Base-by-base conservation (phyloP, 2,888 invertebrate genomes). In the Aelia acuminata region DNA sequence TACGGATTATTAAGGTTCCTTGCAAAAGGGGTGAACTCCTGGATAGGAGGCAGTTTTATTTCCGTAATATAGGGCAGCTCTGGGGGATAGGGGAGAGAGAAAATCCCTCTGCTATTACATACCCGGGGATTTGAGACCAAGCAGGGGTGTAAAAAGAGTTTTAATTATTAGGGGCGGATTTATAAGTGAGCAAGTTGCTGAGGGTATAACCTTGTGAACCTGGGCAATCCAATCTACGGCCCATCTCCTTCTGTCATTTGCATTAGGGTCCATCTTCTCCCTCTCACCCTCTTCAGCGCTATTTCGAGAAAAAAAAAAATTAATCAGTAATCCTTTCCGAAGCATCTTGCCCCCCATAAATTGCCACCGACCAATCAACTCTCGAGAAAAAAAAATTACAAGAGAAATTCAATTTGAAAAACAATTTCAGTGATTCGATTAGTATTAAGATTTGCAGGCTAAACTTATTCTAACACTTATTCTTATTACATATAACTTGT, bases 201-300 rank as follows among this genome's bases (percentile, higher is more conserved):
- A 70, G 5, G 63, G 35, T 70, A 70, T 70, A 70, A 70, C 20
- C 31, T 35, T 31, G 31, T 31, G 20, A 18, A 7, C 18, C 10
- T 35, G 63, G 63, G 31, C 63, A 70, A 70, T 70, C 63, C 35
- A 70, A 70, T 70, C 63, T 35, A 3, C 18, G 18, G 31, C 0
- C 20, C 63, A 70, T 70, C 63, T 70, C 63, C 63, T 70, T 70
- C 63, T 70, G 63, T 70, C 63, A 70, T 70, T 70, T 70, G 63
- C 63, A 70, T 70, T 70, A 70, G 63, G 35, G 63, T 70, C 63
- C 63, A 35, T 70, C 63, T 70, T 70, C 63, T 70, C 63, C 18
- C 35, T 8, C 5, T 18, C 10, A 26, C 26, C 3, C 1, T 35
- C 31, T 35, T 7, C 31, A 20, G 35, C 5, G 18, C 35, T 7